Evolutionary conservation across 2,797 vertebrate species (phyloP).

Genomic region (Bradypus variegatus): DNA sequence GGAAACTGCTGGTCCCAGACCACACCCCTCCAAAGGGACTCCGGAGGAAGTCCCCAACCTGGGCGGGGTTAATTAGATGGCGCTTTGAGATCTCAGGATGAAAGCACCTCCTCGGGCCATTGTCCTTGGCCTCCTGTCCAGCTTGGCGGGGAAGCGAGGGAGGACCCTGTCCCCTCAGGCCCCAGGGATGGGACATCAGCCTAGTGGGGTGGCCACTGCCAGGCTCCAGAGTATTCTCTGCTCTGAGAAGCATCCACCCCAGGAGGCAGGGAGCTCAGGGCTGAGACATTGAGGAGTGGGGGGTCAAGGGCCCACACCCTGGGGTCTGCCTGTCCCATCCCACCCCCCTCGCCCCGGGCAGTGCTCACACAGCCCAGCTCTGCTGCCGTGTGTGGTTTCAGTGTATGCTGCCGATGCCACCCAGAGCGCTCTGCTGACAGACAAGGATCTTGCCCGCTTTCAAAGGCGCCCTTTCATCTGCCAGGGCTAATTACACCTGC

Average conservation of each 20-base stretch:
- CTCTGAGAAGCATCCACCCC: not conserved
- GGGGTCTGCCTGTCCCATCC: constrained; percentile 39
- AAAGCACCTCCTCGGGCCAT: constrained; percentile 63
- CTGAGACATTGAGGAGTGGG: not conserved
- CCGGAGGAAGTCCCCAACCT: constrained; percentile 65
- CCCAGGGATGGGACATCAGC: constrained; percentile 12
- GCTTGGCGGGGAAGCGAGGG: constrained; percentile 19
- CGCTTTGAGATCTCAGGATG: constrained; percentile 67
- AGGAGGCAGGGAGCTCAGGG: not conserved
- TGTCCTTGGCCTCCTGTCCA: constrained; percentile 65
- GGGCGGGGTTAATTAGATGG: constrained; percentile 64
- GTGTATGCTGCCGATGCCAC: constrained; percentile 69
- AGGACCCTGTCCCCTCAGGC: constrained; percentile 50
- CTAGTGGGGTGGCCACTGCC: not conserved
- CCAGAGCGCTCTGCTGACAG: constrained; percentile 70
- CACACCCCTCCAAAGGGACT: constrained; percentile 66
- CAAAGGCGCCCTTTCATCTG: constrained; percentile 71
- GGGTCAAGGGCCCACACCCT: constrained; percentile 10
- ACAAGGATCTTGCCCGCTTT: constrained; percentile 69
- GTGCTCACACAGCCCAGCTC: constrained; percentile 65
- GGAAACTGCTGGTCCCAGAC: constrained; percentile 55
- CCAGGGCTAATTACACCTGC: constrained; percentile 71
- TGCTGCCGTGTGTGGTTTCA: constrained; percentile 70
- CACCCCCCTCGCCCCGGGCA: constrained; percentile 49
- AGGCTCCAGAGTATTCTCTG: not conserved